A percentile compares a stretch with the other conserved stretches of the same genome.
Conservation (phyloP, 2,797 vertebrate species). For the Siniperca obscura region DNA sequence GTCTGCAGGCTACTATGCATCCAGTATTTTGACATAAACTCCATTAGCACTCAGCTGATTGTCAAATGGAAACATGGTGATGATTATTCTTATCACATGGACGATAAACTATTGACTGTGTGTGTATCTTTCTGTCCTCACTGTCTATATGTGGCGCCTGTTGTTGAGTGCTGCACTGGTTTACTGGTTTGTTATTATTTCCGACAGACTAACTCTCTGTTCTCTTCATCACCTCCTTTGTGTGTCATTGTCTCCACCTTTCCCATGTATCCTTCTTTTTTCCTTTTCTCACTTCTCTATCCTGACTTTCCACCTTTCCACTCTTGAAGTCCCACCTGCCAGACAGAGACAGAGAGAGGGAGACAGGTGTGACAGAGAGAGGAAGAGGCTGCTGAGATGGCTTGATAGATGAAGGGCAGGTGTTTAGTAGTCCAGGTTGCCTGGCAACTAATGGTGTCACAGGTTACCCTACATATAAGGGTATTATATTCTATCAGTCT, state of each 20-base stretch:
- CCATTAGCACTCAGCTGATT: slow-evolving; percentile 10
- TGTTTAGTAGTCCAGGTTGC: slow-evolving; percentile 61
- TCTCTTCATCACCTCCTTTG: slow-evolving; percentile 34
- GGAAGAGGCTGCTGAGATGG: slow-evolving; percentile 32
- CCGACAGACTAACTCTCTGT: neutral
- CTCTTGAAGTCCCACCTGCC: slow-evolving; percentile 30
- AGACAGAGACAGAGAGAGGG: slow-evolving; percentile 20
- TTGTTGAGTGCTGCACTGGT: neutral
- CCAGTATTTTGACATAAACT: slow-evolving; percentile 25
- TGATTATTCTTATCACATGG: slow-evolving; percentile 40
- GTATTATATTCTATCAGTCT: slow-evolving; percentile 31
- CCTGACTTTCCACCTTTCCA: slow-evolving; percentile 10
- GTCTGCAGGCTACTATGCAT: neutral
- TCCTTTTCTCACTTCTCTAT: slow-evolving; percentile 11
- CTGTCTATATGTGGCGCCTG: slow-evolving; percentile 1
- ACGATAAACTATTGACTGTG: slow-evolving; percentile 31
- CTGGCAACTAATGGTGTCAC: slow-evolving; percentile 68
- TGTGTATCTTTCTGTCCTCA: slow-evolving; percentile 9
- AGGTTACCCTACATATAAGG: slow-evolving; percentile 47
- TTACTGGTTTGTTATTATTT: slow-evolving; percentile 7
- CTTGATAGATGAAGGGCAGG: slow-evolving; percentile 63
- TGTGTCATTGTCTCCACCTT: neutral
- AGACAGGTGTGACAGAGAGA: slow-evolving; percentile 54
- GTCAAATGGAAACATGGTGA: slow-evolving; percentile 51
- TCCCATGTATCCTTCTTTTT: neutral